A percentile compares a stretch with the other conserved stretches of the same genome.
phyloP scores from a whole-genome alignment of 2,888 invertebrate genomes.

The Parelbella ahira region DNA sequence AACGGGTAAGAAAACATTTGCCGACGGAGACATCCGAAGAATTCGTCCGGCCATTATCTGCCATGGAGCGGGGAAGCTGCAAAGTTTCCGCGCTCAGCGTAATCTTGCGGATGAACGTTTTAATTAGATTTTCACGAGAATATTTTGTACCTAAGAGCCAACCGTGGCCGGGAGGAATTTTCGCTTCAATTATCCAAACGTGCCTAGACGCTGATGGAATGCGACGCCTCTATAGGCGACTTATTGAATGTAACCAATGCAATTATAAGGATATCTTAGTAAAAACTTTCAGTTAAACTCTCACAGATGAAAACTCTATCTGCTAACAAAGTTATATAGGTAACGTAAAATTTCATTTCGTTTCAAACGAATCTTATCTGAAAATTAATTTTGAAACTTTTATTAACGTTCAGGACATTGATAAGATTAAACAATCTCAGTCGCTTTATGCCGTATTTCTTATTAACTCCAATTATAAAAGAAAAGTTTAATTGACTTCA shows the following conservation, averaged over 20 bases:
- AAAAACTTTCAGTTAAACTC: too few relatives aligned
- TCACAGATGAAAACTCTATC: too few relatives aligned
- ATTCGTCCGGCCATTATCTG: conserved; percentile 42
- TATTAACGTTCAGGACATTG: conserved; percentile 40
- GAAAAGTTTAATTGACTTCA: conserved; percentile 6
- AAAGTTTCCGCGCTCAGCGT: conserved; percentile 64
- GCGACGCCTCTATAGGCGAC: too few relatives aligned
- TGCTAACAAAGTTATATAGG: too few relatives aligned
- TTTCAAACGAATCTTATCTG: conserved; percentile 38
- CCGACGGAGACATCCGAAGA: conserved; percentile 61
- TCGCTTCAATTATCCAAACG: too few relatives aligned
- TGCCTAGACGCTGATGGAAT: too few relatives aligned
- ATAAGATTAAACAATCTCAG: conserved; percentile 32
- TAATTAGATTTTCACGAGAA: conserved; percentile 72
- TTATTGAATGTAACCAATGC: too few relatives aligned
- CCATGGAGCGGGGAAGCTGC: conserved; percentile 44
- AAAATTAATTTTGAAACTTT: conserved; percentile 46
- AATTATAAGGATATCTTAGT: too few relatives aligned
- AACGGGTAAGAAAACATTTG: conserved; percentile 45
- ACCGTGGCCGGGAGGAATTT: conserved; percentile 37
- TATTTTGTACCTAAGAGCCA: conserved; percentile 68
- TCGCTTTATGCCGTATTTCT: conserved; percentile 1
- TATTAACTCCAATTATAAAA: conserved; percentile 10
- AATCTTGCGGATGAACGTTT: conserved; percentile 76
- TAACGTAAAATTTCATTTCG: conserved; percentile 28